phyloP scores from a whole-genome alignment of 1,140 invertebrate species.

The fruit fly (Drosophila melanogaster) region Release_6_plus_ISO1_MT NT_033779.5:12292001-12292500 shows the following conservation, averaged over 20 bases:
- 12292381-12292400: too few species aligned
- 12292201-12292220: constrained; percentile 42
- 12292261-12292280: not conserved
- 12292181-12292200: constrained; percentile 22
- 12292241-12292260: constrained; percentile 3
- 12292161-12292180: constrained; percentile 33
- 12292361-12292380: too few species aligned
- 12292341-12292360: not conserved
- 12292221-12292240: constrained; percentile 45
- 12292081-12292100: constrained; percentile 42
- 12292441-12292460: constrained; percentile 14
- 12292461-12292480: constrained; percentile 17
- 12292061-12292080: constrained; percentile 23
- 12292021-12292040: not conserved
- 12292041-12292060: constrained; percentile 3
- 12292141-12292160: constrained; percentile 46
- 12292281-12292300: not conserved
- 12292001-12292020: not conserved
- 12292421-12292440: not conserved
- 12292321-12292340: not conserved
- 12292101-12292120: constrained; percentile 15
- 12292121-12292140: constrained; percentile 49
- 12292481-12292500: constrained; percentile 9
- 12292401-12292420: not conserved
- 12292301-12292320: not conserved